These are phyloP conservation scores for Drosophila grimshawi DNA, from an alignment of 1,140 invertebrate genomes.

Conservation along the genomic window DNA sequence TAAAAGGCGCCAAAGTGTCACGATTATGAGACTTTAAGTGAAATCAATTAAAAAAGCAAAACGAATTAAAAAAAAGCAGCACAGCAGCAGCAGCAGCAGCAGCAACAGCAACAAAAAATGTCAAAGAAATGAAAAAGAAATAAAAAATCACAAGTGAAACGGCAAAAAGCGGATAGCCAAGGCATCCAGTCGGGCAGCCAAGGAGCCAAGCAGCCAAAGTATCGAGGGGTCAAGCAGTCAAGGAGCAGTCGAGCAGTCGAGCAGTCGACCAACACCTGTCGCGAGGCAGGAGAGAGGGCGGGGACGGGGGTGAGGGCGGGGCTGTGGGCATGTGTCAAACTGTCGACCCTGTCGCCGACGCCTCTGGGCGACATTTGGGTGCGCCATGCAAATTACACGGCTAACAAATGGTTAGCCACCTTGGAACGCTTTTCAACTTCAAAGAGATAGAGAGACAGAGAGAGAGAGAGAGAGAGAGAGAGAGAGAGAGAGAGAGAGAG, in stretches of 20 bases:
- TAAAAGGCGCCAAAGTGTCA: constrained; percentile 82
- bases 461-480: too few relatives aligned
- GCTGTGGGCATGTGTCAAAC: constrained; percentile 63
- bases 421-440: neutral
- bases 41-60: constrained; percentile 75
- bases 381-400: constrained; percentile 69
- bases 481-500: too few relatives aligned
- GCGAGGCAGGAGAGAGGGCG: too few relatives aligned
- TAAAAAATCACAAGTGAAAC: constrained; percentile 29
- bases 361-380: constrained; percentile 50
- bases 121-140: constrained; percentile 6
- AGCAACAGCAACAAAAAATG: neutral
- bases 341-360: constrained; percentile 41
- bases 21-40: constrained; percentile 80
- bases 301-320: constrained; percentile 3
- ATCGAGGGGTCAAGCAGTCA: too few relatives aligned
- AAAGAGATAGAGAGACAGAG: too few relatives aligned
- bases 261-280: constrained; percentile 15
- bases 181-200: neutral
- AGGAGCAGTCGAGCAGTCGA: neutral
- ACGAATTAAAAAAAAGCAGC: neutral
- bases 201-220: neutral
- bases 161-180: constrained; percentile 32
- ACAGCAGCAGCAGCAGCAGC: too few relatives aligned
- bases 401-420: constrained; percentile 57